phyloP scores from a whole-genome alignment of 2,888 invertebrate genomes.

The Pilophorus perplexus region DNA sequence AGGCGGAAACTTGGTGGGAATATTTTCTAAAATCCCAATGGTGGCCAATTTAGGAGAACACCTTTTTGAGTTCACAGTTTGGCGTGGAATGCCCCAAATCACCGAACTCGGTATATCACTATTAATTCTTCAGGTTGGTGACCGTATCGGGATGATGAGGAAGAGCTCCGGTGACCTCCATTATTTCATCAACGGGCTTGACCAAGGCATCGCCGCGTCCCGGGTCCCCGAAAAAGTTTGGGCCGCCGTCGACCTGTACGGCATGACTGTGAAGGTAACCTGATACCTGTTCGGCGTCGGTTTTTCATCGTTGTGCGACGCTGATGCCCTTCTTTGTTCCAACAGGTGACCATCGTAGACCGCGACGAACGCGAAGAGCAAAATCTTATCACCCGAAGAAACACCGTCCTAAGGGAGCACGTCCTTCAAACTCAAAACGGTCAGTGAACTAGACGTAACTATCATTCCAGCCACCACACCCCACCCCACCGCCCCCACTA shows the following conservation, averaged over 20 bases:
- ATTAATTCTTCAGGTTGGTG: slow-evolving; percentile 61
- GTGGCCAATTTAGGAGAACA: too few relatives aligned
- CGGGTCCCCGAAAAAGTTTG: slow-evolving; percentile 78
- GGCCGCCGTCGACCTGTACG: slow-evolving; percentile 94
- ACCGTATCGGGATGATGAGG: slow-evolving; percentile 88
- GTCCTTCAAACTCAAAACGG: slow-evolving; percentile 42
- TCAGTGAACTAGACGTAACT: not conserved
- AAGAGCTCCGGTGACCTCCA: slow-evolving; percentile 81
- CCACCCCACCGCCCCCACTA: too few relatives aligned
- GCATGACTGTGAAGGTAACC: slow-evolving; percentile 87
- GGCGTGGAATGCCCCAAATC: too few relatives aligned
- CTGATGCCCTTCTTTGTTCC: too few relatives aligned
- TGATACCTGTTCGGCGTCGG: too few relatives aligned
- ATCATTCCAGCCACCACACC: too few relatives aligned
- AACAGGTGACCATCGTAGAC: slow-evolving; percentile 81
- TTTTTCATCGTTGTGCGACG: too few relatives aligned
- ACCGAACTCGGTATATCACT: slow-evolving; percentile 54
- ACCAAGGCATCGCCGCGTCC: slow-evolving; percentile 87
- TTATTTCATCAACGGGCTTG: slow-evolving; percentile 88
- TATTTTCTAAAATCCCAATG: too few relatives aligned
- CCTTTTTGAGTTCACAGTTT: too few relatives aligned
- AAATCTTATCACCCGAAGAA: slow-evolving; percentile 68
- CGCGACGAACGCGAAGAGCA: slow-evolving; percentile 74
- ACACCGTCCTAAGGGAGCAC: slow-evolving; percentile 57
- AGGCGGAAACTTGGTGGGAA: too few relatives aligned